phyloP scores from a whole-genome alignment of 2,113 vertebrate species.

The Salvator merianae region DNA sequence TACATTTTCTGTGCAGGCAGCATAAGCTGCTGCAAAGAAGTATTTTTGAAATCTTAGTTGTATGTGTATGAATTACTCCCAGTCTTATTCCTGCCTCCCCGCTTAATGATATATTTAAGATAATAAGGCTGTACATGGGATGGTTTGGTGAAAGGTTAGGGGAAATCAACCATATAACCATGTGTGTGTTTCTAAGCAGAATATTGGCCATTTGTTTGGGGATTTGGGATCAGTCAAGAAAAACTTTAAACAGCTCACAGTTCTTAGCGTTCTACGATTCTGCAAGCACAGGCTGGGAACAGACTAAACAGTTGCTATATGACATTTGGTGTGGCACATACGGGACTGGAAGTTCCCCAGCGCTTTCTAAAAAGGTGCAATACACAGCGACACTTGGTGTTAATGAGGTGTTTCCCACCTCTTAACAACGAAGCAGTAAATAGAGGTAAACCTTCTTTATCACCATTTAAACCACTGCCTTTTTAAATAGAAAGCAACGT shows the following conservation, averaged over 20 bases:
- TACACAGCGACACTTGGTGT: background rate
- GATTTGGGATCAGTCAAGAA: background rate
- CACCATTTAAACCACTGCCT: background rate
- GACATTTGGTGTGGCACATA: background rate
- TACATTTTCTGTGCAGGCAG: no score
- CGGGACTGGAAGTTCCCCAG: background rate
- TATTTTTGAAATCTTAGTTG: no score
- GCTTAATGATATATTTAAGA: background rate
- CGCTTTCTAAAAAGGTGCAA: background rate
- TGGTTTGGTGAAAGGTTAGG: background rate
- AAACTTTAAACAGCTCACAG: background rate
- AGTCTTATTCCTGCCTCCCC: background rate
- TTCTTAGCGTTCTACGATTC: background rate
- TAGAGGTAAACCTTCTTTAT: background rate
- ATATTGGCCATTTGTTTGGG: background rate
- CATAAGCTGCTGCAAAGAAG: no score
- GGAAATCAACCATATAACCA: background rate
- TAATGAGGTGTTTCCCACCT: background rate
- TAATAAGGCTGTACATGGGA: background rate
- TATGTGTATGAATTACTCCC: no score
- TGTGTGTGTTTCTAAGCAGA: background rate
- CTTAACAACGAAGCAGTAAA: background rate
- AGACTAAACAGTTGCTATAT: background rate
- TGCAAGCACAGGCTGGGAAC: background rate
- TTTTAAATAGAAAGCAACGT: background rate